phyloP scores from a whole-genome alignment of 1,140 invertebrate species.

The Diploscapter pachys region DNA sequence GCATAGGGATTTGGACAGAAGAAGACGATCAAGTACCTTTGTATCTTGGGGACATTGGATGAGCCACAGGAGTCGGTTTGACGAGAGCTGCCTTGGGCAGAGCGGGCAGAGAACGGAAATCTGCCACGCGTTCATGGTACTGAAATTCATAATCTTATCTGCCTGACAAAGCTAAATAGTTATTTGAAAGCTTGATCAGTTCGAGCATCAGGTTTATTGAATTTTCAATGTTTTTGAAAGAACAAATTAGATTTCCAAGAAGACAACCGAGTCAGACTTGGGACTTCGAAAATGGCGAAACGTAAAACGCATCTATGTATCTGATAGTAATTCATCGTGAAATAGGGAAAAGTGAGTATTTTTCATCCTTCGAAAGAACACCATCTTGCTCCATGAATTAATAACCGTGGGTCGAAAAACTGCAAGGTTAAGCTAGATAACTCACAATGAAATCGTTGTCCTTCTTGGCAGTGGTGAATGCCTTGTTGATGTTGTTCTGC shows the following conservation, averaged over 20 bases:
- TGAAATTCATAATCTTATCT: conserved; percentile 30
- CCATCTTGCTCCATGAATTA: background rate
- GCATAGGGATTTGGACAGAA: background rate
- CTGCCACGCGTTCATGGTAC: conserved; percentile 90
- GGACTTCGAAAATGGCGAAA: too few species aligned
- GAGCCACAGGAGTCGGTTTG: conserved; percentile 69
- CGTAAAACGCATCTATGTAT: too few species aligned
- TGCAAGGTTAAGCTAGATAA: conserved; percentile 12
- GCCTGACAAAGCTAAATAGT: background rate
- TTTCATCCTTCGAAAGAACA: background rate
- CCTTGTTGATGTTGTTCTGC: conserved; percentile 59
- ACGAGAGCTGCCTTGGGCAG: conserved; percentile 77
- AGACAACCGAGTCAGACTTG: too few species aligned
- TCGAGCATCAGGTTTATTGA: too few species aligned
- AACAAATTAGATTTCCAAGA: too few species aligned
- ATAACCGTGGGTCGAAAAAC: too few species aligned
- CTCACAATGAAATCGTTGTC: conserved; percentile 90
- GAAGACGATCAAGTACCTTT: conserved; percentile 65
- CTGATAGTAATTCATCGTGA: too few species aligned
- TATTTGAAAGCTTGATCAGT: background rate
- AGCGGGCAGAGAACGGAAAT: conserved; percentile 72
- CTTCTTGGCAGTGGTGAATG: conserved; percentile 78
- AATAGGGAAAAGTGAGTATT: background rate
- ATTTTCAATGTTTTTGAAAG: too few species aligned
- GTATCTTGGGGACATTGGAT: conserved; percentile 69